These are phyloP conservation scores for Leptodirus hochenwartii DNA, from an alignment of 2,888 invertebrate genomes.

Conservation along the genomic window DNA sequence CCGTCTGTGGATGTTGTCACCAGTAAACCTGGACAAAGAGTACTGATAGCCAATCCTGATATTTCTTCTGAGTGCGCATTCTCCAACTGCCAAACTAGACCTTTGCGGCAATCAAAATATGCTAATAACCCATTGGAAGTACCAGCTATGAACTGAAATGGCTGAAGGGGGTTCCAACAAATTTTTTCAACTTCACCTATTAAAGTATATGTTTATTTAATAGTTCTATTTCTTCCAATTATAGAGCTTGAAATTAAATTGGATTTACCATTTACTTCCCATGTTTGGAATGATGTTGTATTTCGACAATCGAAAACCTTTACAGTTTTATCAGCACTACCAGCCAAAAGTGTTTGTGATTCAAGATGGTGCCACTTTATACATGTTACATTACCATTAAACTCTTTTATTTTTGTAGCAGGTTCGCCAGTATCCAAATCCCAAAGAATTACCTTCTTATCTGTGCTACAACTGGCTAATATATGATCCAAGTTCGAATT, in stretches of 20 bases:
- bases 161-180: conserved; percentile 64
- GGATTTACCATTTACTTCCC: conserved; percentile 56
- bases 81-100: conserved; percentile 19
- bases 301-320: conserved; percentile 67
- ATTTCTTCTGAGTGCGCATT: conserved; percentile 69
- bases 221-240: too few species aligned
- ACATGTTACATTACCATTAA: conserved; percentile 68
- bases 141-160: conserved; percentile 55
- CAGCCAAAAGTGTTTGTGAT: conserved; percentile 57
- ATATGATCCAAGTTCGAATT: conserved; percentile 66
- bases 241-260: too few species aligned
- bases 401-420: conserved; percentile 53
- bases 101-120: conserved; percentile 54
- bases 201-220: too few species aligned
- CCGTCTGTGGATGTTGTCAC: conserved; percentile 67
- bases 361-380: conserved; percentile 71
- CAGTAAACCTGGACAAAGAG: conserved; percentile 53
- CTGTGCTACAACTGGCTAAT: conserved; percentile 85
- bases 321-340: conserved; percentile 57
- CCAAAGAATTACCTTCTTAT: conserved; percentile 76
- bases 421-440: conserved; percentile 69
- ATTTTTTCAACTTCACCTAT: conserved; percentile 81
- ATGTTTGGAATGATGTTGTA: conserved; percentile 39
- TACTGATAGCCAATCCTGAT: conserved; percentile 61
- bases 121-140: conserved; percentile 48